Evolutionary conservation across 35 echinoderm and acorn worm species (phyloP).

Genomic region (Holothuria glaberrima): DNA sequence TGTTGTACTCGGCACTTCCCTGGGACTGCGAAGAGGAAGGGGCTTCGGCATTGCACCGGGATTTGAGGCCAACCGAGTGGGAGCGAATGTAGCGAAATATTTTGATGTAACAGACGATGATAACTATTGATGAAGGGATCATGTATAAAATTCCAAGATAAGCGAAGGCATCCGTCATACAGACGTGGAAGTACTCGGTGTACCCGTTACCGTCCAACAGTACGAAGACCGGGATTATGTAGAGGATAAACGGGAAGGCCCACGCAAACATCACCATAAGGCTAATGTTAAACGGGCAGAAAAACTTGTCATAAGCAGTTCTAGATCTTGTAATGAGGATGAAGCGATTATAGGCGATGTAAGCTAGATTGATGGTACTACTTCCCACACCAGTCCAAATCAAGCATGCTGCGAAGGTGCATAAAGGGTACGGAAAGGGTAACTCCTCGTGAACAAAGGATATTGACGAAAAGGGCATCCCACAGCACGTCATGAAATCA

Average conservation of each 20-base stretch:
- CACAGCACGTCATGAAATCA: slow-evolving; percentile 49
- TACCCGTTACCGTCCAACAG: slow-evolving; percentile 46
- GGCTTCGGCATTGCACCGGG: neutral
- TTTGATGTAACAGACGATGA: slow-evolving; percentile 52
- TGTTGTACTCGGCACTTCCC: neutral
- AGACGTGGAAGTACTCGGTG: slow-evolving; percentile 47
- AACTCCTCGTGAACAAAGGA: slow-evolving; percentile 28
- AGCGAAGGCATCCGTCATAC: slow-evolving; percentile 52
- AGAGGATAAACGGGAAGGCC: slow-evolving; percentile 23
- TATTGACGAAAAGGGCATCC: slow-evolving; percentile 42
- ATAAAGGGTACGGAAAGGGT: slow-evolving; percentile 46
- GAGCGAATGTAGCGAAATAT: slow-evolving; percentile 48
- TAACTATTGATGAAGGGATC: slow-evolving; percentile 18
- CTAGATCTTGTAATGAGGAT: slow-evolving; percentile 58
- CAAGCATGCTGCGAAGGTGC: slow-evolving; percentile 7
- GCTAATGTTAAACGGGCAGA: slow-evolving; percentile 14
- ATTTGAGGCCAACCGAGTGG: slow-evolving; percentile 19
- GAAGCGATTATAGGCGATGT: slow-evolving; percentile 55
- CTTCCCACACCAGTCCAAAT: slow-evolving; percentile 42
- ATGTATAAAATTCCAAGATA: slow-evolving; percentile 33
- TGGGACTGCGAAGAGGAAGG: slow-evolving; percentile 15
- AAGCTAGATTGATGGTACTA: slow-evolving; percentile 42
- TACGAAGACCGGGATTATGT: slow-evolving; percentile 44
- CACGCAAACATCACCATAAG: slow-evolving; percentile 46
- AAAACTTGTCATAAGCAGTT: slow-evolving; percentile 39